These are phyloP conservation scores for Propithecus coquereli DNA, from an alignment of 2,113 vertebrate genomes.

Conservation along the genomic window DNA sequence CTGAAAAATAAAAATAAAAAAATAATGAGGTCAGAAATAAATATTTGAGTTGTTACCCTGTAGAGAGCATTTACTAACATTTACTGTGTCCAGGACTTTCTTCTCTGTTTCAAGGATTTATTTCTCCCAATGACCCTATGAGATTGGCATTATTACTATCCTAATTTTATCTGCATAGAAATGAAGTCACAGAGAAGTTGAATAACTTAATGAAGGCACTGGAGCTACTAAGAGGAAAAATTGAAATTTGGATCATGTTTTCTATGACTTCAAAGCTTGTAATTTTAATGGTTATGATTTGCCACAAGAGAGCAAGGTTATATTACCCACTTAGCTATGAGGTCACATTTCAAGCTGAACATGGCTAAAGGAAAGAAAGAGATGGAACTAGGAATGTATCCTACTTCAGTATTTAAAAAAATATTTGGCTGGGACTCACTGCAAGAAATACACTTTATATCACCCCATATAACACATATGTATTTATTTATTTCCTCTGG, in stretches of 20 bases:
- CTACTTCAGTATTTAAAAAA: neutral
- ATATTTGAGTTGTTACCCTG: neutral
- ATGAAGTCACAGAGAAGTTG: neutral
- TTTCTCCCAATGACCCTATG: neutral
- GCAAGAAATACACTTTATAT: neutral
- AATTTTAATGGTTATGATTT: neutral
- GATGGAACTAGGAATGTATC: neutral
- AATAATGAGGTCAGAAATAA: neutral
- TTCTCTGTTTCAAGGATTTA: neutral
- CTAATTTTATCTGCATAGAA: neutral
- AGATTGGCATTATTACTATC: neutral
- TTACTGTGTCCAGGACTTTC: neutral
- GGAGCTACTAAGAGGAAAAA: neutral
- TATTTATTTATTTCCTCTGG: neutral
- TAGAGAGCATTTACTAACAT: neutral
- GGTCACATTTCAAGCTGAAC: neutral
- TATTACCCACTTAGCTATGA: neutral
- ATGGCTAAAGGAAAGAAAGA: neutral
- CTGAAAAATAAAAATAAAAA: neutral
- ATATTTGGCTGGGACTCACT: neutral
- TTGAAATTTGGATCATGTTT: neutral
- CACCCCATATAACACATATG: neutral
- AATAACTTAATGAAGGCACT: neutral
- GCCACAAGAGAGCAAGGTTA: neutral
- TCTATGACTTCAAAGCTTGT: neutral